Conservation (phyloP, 2,113 vertebrate species). For the Eonycteris spelaea region DNA sequence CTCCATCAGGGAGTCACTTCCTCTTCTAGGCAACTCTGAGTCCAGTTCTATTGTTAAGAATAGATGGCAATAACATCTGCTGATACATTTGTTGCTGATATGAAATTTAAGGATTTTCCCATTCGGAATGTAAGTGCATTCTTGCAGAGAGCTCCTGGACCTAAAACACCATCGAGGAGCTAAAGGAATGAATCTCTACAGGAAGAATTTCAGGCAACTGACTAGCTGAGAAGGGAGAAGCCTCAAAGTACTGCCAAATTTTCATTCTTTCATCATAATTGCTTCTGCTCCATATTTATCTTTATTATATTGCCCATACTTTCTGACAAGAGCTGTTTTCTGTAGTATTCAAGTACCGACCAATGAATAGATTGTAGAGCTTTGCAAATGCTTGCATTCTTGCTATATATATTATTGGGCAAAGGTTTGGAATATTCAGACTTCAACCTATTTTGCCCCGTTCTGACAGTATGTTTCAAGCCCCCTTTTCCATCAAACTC, state of each 20-base stretch:
- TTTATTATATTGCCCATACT: not conserved
- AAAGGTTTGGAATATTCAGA: not conserved
- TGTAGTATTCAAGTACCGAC: constrained; percentile 23
- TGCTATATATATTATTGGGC: constrained; percentile 15
- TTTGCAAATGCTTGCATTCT: constrained; percentile 46
- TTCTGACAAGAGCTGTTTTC: constrained; percentile 40
- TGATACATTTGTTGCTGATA: not conserved
- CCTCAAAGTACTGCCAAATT: not conserved
- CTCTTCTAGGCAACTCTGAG: not conserved
- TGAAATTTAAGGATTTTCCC: not conserved
- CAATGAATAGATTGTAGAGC: not conserved
- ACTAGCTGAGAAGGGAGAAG: not conserved
- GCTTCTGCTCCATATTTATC: not conserved
- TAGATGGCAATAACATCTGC: not conserved
- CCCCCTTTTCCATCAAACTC: not conserved
- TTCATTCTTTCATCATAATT: not conserved
- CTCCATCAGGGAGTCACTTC: not conserved
- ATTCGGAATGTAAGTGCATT: not conserved
- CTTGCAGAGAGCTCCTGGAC: not conserved
- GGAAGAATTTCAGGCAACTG: not conserved
- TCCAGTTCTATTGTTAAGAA: not conserved
- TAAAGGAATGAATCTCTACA: not conserved
- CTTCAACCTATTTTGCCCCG: constrained; percentile 3
- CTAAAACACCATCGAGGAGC: not conserved
- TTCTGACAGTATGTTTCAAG: not conserved